Evolutionary conservation across 2,888 invertebrate species (phyloP), one percentile per base, ranked within the genome.

Genomic region (Podabrus alpinus): DNA sequence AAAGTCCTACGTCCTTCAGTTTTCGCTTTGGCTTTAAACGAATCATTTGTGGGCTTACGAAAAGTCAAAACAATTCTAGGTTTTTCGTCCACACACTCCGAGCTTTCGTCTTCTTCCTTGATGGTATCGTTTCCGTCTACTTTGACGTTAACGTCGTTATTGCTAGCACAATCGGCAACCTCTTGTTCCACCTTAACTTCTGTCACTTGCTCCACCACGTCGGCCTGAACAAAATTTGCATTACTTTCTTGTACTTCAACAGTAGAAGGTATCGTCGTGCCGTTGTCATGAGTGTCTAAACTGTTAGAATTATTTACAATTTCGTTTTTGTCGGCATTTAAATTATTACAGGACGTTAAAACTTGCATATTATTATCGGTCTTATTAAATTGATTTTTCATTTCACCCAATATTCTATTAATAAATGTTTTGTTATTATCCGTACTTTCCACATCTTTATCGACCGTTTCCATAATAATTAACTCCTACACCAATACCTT

Each of bases 1-100:
- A 78, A 87, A 84, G 84, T 88, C 87, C 82, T 88, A 86, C 87
- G 88, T 87, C 81, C 68, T 81, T 19, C 88, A 87, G 73, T 88
- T 88, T 68, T 87, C 7, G 45, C 73, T 72, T 75, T 87, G 80
- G 88, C 89, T 73, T 89, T 79, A 29, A 70, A 59, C 3, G n/a
- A 19, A 9, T 61, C 45, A 25, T 69, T 74, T 29, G 67, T 73
- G 19, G 89, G 77, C 88, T 89, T 64, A 85, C 87, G 0, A 88
- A 88, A 66, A 88, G 89, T 74, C 70, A 80, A 79, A 15, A 79
- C 78, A 59, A 79, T 73, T 24, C 78, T 79, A 5, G 83, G 81
- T 76, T 82, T 81, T 24, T 79, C 80, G 69, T 77, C 78, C 59
- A 71, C 71, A 29, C 80, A 73, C 71, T 79, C 77, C 21, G 68